Percentiles rank a stretch among this genome's conserved stretches.
Conservation (phyloP, 64 coral and sea anemone species). For the Montipora capricornis region DNA sequence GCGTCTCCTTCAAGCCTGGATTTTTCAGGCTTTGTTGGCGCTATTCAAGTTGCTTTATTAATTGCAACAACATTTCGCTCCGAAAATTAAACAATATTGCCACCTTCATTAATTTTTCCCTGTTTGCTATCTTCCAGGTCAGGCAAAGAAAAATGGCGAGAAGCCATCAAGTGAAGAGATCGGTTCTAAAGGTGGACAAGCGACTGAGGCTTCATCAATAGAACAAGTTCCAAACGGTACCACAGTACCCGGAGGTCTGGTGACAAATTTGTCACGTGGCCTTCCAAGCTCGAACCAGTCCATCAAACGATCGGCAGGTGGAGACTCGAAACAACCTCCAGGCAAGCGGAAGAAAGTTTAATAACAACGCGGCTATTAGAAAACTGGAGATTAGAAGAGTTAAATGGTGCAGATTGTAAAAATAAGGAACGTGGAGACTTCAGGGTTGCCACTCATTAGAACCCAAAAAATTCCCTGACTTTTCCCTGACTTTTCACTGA, state of each 20-base stretch:
- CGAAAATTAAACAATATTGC: neutral
- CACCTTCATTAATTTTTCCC: neutral
- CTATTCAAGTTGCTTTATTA: too few relatives aligned
- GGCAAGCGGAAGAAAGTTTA: conserved; percentile 57
- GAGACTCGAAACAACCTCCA: conserved; percentile 49
- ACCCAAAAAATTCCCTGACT: too few relatives aligned
- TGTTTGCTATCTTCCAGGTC: neutral
- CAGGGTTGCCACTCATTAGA: too few relatives aligned
- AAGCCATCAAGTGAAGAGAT: neutral
- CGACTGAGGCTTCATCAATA: neutral
- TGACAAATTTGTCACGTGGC: conserved; percentile 16
- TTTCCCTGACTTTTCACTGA: too few relatives aligned
- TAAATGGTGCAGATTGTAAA: neutral
- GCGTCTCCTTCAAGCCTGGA: too few relatives aligned
- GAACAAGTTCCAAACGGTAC: conserved; percentile 28
- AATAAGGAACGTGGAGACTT: neutral
- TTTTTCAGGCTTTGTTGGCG: too few relatives aligned
- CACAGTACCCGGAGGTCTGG: neutral
- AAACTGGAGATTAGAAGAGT: neutral
- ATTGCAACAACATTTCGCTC: too few relatives aligned
- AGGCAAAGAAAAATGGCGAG: conserved; percentile 21
- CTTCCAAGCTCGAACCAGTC: conserved; percentile 8
- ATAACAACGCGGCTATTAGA: neutral
- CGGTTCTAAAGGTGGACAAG: neutral
- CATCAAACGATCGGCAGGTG: neutral